Percentiles rank a stretch among this genome's conserved stretches.
Conservation (phyloP, 2,888 invertebrate genomes). For the Hydriomena furcata region DNA sequence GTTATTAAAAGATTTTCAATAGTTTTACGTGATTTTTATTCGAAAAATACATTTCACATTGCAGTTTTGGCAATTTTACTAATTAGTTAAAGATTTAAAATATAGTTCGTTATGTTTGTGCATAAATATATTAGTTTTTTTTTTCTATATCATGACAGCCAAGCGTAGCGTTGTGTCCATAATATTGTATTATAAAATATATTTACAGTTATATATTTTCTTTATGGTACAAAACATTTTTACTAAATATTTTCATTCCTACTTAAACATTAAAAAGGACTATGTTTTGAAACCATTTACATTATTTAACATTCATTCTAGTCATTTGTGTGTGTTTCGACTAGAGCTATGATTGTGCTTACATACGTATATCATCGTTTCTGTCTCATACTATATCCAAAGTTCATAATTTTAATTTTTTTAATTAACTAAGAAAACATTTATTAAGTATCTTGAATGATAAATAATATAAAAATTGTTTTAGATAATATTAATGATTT, state of each 20-base stretch:
- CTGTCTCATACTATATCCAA: constrained; percentile 36
- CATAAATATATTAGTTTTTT: constrained; percentile 29
- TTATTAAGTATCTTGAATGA: too few species aligned
- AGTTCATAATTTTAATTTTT: constrained; percentile 2
- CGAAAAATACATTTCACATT: constrained; percentile 40
- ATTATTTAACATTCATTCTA: constrained; percentile 30
- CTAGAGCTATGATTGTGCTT: constrained; percentile 53
- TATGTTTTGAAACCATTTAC: constrained; percentile 38
- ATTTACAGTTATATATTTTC: constrained; percentile 50
- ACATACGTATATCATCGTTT: constrained; percentile 37
- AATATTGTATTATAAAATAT: constrained; percentile 36
- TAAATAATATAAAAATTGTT: too few species aligned
- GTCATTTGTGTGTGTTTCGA: constrained; percentile 47
- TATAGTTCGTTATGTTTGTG: constrained; percentile 24
- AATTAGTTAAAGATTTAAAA: constrained; percentile 38
- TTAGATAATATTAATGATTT: too few species aligned
- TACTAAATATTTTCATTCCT: constrained; percentile 58
- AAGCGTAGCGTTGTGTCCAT: constrained; percentile 62
- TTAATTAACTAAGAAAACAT: not conserved
- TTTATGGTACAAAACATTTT: constrained; percentile 73
- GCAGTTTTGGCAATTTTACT: constrained; percentile 49
- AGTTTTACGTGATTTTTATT: constrained; percentile 28
- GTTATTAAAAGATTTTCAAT: constrained; percentile 3
- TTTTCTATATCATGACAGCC: constrained; percentile 50
- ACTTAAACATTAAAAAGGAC: constrained; percentile 38